Base-by-base conservation (phyloP, 1,140 invertebrate genomes). In the Zaprionus ornatus region DNA sequence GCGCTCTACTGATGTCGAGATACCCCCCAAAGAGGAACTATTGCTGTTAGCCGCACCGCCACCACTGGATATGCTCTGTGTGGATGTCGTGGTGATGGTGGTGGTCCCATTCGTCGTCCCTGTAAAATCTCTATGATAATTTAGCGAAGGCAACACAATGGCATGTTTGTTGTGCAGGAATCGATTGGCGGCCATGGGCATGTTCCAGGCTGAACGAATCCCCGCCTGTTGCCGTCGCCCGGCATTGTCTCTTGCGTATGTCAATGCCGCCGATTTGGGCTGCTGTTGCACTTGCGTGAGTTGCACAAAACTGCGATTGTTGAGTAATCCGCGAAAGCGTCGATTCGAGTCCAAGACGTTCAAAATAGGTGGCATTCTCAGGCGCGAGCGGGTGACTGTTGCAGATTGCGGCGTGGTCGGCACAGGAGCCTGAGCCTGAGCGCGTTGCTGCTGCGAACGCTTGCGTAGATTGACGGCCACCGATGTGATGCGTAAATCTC, bases 221-320 rank as follows among this genome's bases (percentile, higher is more conserved):
- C 83, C 77, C 15, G 72, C 32, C 27, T 80, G 81, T 12, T 90
- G 70, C 0, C 75, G 61, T 45, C 75, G 42, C 19, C 71, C 79
- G 2, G 75, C 65, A 29, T 66, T 77, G 42, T 23, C 45, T 12
- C 61, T 71, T 1, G 66, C 75, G 45, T 82, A 77, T 0, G 72
- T 83, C 37, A 91, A 21, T 2, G 90, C 91, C 0, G 91, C 91
- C 4, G 91, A 92, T 63, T 92, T 91, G 15, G 88, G 74, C 10
- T 85, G 82, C 17, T 80, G 65, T 48, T 92, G 82, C 25, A 92
- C 82, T 55, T 91, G 91, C 2, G 91, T 92, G 10, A 92, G 73
- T 48, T 92, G 91, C 5, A 92, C 91, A 65, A 92, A 92, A 32
- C 91, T 92, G 0, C 80, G 74, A 40, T 91, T 90, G 61, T 92